Base-by-base conservation (phyloP, 1,140 invertebrate genomes). In the Papilio polyxenes region DNA sequence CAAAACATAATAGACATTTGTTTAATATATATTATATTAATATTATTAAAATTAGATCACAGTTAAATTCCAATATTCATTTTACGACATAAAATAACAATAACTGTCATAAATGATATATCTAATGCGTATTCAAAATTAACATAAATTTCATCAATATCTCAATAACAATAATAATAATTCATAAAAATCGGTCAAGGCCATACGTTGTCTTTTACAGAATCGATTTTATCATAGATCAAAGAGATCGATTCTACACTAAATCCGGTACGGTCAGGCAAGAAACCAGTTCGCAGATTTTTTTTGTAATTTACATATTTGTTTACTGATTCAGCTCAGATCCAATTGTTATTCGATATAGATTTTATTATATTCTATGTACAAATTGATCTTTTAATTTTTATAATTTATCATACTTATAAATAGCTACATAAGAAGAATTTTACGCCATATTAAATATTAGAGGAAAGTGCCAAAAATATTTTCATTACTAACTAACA, bases 21-120 rank as follows among this genome's bases (percentile, higher is more conserved):
- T 31, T 31, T 31, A 31, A 31, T 31, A 31, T 31, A 31, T 31
- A 31, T 31, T 31, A 31, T 31, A 31, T 31, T 31, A 31, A 31
- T 31, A 31, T 31, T 31, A 31, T 31, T 31, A 31, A 48, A 74
- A 82, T 53, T 59, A 59, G 56, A 59, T 8, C 56, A n/a, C 7
- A 59, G 17, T 59, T 59, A 59, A 17, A 17, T 51, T 56, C 56
- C 20, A 59, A 59, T 20, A 20, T 59, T 17, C n/a, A 59, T 8
- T 20, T 59, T 59, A 59, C 7, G n/a, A 59, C 17, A 59, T 59
- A n/a, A 9, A 65, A 31, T 31, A 81, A 69, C 62, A 31, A 77
- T 37, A 77, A 31, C 37, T 82, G 48, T 37, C 13, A 81, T 53
- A 83, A 40, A 77, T 49, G 56, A 59, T 2, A 56, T 72, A 62